These are phyloP conservation scores for Plebejus melissa DNA, from an alignment of 2,888 invertebrate species.

Conservation along the genomic window DNA sequence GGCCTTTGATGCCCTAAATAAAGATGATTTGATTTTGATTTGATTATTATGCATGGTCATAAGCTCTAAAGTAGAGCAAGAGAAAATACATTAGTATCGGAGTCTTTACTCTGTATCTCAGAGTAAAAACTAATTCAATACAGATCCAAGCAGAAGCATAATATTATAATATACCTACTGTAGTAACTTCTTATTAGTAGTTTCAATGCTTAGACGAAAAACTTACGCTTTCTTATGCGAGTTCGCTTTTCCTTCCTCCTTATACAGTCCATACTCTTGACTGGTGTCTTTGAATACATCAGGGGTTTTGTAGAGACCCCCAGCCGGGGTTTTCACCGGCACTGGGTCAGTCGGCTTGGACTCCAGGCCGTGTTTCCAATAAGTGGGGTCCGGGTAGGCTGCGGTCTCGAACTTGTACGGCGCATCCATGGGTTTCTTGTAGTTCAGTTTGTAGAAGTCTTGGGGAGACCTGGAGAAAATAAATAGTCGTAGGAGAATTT, in stretches of 20 bases:
- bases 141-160: too few relatives aligned
- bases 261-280: constrained; percentile 33
- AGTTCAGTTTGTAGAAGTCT: constrained; percentile 44
- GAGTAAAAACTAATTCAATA: too few relatives aligned
- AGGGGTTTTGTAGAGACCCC: constrained; percentile 58
- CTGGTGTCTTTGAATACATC: constrained; percentile 50
- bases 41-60: too few relatives aligned
- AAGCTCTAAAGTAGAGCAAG: too few relatives aligned
- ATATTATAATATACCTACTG: too few relatives aligned
- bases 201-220: background rate
- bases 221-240: constrained; percentile 45
- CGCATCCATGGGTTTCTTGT: constrained; percentile 38
- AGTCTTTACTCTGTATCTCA: too few relatives aligned
- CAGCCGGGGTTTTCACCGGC: constrained; percentile 53
- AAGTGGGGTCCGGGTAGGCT: constrained; percentile 44
- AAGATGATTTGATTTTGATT: too few relatives aligned
- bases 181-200: too few relatives aligned
- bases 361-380: constrained; percentile 49
- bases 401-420: constrained; percentile 56
- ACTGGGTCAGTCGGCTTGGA: constrained; percentile 54
- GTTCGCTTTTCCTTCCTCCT: constrained; percentile 30
- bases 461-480: constrained; percentile 45
- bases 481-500: too few relatives aligned
- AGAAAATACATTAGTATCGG: too few relatives aligned
- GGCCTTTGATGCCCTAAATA: too few relatives aligned